Evolutionary conservation across 2,113 vertebrate species (phyloP).

Genomic region (Bagarius yarrelli): DNA sequence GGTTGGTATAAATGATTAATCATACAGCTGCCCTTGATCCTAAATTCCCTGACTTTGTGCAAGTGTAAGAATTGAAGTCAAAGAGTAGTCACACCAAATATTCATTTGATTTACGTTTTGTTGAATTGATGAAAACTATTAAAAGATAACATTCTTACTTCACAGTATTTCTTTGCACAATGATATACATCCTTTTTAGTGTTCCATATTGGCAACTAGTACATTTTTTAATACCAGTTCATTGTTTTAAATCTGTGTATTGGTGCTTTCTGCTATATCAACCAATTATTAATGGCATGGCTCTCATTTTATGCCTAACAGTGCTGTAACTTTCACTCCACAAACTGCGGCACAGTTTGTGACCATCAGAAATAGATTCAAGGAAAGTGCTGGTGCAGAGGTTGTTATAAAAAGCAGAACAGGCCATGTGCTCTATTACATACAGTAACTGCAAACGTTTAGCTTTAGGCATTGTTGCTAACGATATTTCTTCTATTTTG

Average conservation of each 20-base stretch:
- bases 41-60: too few relatives aligned
- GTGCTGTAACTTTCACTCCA: neutral
- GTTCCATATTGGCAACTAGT: too few relatives aligned
- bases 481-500: neutral
- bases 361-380: slow-evolving; percentile 53
- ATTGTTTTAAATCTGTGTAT: neutral
- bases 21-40: too few relatives aligned
- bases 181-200: too few relatives aligned
- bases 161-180: too few relatives aligned
- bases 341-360: neutral
- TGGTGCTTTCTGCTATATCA: neutral
- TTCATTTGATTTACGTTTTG: too few relatives aligned
- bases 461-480: neutral
- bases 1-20: too few relatives aligned
- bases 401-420: slow-evolving; percentile 71
- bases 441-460: neutral
- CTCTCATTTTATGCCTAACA: neutral
- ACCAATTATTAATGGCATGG: neutral
- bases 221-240: neutral
- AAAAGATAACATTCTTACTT: too few relatives aligned
- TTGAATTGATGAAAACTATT: too few relatives aligned
- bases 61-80: too few relatives aligned
- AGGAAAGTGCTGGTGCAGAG: slow-evolving; percentile 58
- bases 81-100: too few relatives aligned
- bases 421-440: slow-evolving; percentile 37